A percentile compares a stretch with the other conserved stretches of the same genome.
phyloP scores from a whole-genome alignment of 53 echinoderm and acorn worm genomes.

The Stichopus horrens region DNA sequence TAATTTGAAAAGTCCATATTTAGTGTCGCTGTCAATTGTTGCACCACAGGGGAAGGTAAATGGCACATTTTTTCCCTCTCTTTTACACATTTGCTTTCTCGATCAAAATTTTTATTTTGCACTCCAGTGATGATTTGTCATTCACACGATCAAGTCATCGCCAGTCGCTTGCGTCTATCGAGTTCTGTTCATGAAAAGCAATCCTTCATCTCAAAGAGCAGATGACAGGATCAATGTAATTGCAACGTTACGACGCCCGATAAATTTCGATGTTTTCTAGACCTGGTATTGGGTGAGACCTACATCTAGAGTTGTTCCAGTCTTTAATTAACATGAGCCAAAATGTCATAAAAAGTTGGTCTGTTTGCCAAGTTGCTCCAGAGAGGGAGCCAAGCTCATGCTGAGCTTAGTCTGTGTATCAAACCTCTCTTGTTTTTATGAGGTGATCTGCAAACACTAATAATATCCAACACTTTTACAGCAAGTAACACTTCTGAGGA shows the following conservation, averaged over 20 bases:
- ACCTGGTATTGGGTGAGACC: slow-evolving; percentile 7
- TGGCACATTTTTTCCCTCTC: background rate
- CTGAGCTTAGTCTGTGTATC: slow-evolving; percentile 29
- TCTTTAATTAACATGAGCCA: slow-evolving; percentile 8
- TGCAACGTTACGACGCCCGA: slow-evolving; percentile 18
- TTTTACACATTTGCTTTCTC: background rate
- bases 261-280: slow-evolving; percentile 15
- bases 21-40: background rate
- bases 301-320: background rate
- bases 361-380: slow-evolving; percentile 26
- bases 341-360: slow-evolving; percentile 24
- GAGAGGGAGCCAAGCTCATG: slow-evolving; percentile 20
- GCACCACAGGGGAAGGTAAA: background rate
- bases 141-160: background rate
- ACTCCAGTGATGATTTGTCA: background rate
- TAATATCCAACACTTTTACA: slow-evolving; percentile 12
- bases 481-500: background rate
- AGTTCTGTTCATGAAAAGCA: background rate
- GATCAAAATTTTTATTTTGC: background rate
- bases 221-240: slow-evolving; percentile 7
- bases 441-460: slow-evolving; percentile 17
- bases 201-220: slow-evolving; percentile 1
- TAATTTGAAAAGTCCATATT: background rate
- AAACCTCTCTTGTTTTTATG: slow-evolving; percentile 33
- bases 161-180: background rate